Conservation (phyloP, 2,797 vertebrate genomes). For the Sebastes nivosus region DNA sequence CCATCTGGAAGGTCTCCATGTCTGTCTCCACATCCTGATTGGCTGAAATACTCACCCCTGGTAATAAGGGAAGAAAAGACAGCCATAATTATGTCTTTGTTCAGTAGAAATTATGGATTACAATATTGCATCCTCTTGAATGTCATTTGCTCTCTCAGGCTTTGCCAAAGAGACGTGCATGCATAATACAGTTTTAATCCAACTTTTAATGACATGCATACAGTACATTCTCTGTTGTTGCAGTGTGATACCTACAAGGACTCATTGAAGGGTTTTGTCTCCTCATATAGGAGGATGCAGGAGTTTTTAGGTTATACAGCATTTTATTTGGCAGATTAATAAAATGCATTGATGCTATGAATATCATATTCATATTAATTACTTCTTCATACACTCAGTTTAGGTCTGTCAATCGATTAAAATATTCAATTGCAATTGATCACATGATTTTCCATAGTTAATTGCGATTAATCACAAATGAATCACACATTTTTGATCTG, state of each 20-base stretch:
- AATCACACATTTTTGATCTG: no score
- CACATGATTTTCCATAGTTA: no score
- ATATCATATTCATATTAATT: background rate
- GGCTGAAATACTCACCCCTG: constrained; percentile 94
- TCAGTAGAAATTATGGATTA: background rate
- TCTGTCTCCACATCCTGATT: constrained; percentile 96
- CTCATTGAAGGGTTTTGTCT: background rate
- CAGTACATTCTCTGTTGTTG: background rate
- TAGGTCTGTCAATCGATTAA: no score
- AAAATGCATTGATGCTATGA: background rate
- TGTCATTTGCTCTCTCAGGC: background rate
- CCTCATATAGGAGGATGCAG: background rate
- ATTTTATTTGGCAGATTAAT: background rate
- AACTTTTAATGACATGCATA: constrained; percentile 9
- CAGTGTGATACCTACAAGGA: background rate
- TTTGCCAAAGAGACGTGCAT: background rate
- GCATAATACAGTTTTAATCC: background rate
- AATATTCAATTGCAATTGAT: no score
- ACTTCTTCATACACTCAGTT: background rate
- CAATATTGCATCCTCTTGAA: background rate
- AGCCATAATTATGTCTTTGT: background rate
- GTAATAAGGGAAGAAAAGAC: constrained; percentile 14
- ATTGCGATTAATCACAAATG: no score
- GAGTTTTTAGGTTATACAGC: background rate
- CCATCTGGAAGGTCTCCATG: constrained; percentile 97